A percentile compares a stretch with the other conserved stretches of the same genome.
Evolutionary conservation across 2,888 invertebrate species (phyloP).

Genomic region (Colostygia pectinataria): DNA sequence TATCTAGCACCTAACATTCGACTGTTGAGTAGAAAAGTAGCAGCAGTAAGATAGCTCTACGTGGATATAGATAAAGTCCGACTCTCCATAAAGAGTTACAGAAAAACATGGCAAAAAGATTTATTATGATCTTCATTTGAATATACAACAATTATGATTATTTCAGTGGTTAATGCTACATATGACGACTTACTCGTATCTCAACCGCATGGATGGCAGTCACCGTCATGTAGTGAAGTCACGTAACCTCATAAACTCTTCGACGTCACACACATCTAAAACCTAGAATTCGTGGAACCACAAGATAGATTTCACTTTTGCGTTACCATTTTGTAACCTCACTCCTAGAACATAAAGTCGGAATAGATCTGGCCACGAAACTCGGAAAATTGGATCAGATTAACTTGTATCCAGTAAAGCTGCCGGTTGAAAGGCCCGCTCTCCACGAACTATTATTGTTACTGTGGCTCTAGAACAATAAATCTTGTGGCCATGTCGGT

Average conservation of each 20-base stretch:
- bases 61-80: no score
- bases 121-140: no score
- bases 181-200: no score
- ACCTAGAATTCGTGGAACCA: conserved; percentile 46
- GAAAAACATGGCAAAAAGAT: no score
- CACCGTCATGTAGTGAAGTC: conserved; percentile 24
- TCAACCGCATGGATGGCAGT: no score
- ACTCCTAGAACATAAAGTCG: background rate
- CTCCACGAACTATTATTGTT: background rate
- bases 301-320: background rate
- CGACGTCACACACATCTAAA: conserved; percentile 33
- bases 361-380: conserved; percentile 7
- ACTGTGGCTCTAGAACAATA: conserved; percentile 13
- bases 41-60: no score
- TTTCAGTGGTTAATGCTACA: no score
- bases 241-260: conserved; percentile 49
- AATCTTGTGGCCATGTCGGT: conserved; percentile 20
- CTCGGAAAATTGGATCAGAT: conserved; percentile 45
- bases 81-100: no score
- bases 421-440: conserved; percentile 24
- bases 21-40: no score
- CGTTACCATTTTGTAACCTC: background rate
- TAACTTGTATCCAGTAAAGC: conserved; percentile 18
- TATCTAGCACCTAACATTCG: no score
- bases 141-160: no score